Evolutionary conservation across 1,140 invertebrate species (phyloP).

Genomic region (Forficula auricularia): DNA sequence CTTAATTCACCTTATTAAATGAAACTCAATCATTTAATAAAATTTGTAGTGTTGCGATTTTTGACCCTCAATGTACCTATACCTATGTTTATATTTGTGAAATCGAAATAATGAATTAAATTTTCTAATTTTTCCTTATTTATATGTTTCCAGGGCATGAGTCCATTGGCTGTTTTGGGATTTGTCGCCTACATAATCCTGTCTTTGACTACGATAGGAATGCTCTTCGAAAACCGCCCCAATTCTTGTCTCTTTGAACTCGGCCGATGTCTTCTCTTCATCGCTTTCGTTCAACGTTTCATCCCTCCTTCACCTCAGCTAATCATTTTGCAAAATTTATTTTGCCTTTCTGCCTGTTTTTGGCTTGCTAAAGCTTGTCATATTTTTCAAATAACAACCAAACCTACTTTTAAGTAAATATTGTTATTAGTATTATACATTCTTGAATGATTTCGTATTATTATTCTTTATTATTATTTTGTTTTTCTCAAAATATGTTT

Average conservation of each 20-base stretch:
- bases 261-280: slow-evolving; percentile 31
- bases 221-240: slow-evolving; percentile 42
- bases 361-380: slow-evolving; percentile 5
- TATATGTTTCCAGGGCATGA: slow-evolving; percentile 35
- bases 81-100: too few relatives aligned
- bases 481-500: too few relatives aligned
- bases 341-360: slow-evolving; percentile 6
- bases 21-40: too few relatives aligned
- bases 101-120: too few relatives aligned
- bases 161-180: slow-evolving; percentile 31
- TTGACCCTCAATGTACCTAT: too few relatives aligned
- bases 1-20: too few relatives aligned
- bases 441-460: too few relatives aligned
- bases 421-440: too few relatives aligned
- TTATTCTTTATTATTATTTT: too few relatives aligned
- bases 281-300: slow-evolving; percentile 9
- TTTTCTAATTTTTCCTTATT: too few relatives aligned
- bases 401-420: too few relatives aligned
- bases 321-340: slow-evolving; percentile 4
- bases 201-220: slow-evolving; percentile 46
- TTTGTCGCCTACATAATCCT: slow-evolving; percentile 44
- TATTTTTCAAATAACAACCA: background rate
- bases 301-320: background rate
- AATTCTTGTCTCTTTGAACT: slow-evolving; percentile 34
- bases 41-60: too few relatives aligned